phyloP scores from a whole-genome alignment of 2,888 invertebrate genomes.

The Euproctis similis region DNA sequence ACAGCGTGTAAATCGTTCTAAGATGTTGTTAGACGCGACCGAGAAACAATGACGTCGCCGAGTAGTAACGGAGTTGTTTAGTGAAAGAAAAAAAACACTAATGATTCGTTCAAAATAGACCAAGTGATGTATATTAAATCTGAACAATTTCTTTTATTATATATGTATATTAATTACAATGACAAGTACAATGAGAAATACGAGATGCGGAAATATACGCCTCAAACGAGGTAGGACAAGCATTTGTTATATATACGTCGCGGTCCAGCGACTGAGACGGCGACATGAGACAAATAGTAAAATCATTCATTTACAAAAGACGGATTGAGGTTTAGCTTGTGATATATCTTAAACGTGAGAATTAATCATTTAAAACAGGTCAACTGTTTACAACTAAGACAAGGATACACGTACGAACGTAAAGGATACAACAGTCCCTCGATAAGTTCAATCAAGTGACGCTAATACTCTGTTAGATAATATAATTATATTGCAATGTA shows the following conservation, averaged over 20 bases:
- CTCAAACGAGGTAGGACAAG: slow-evolving; percentile 40
- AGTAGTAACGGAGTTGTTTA: background rate
- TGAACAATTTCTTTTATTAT: slow-evolving; percentile 8
- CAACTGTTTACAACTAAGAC: slow-evolving; percentile 11
- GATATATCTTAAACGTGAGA: slow-evolving; percentile 34
- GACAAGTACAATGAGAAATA: slow-evolving; percentile 36
- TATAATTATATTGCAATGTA: too few relatives aligned
- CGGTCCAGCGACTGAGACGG: slow-evolving; percentile 44
- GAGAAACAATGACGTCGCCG: slow-evolving; percentile 35
- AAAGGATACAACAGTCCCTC: too few relatives aligned
- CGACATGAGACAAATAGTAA: slow-evolving; percentile 47
- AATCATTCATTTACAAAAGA: too few relatives aligned
- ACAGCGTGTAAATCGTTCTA: slow-evolving; percentile 53
- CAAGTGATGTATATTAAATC: slow-evolving; percentile 12
- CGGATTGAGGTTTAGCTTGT: slow-evolving; percentile 31
- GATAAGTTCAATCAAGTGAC: too few relatives aligned
- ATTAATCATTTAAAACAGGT: slow-evolving; percentile 24
- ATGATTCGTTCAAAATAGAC: too few relatives aligned
- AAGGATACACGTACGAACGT: too few relatives aligned
- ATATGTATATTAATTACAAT: slow-evolving; percentile 14
- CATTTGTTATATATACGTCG: slow-evolving; percentile 45
- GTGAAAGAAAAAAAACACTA: too few relatives aligned
- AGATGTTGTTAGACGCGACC: slow-evolving; percentile 40
- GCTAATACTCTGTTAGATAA: too few relatives aligned
- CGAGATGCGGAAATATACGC: slow-evolving; percentile 53